Evolutionary conservation across 2,888 invertebrate genomes (phyloP).

Genomic region (Limnephilus marmoratus): DNA sequence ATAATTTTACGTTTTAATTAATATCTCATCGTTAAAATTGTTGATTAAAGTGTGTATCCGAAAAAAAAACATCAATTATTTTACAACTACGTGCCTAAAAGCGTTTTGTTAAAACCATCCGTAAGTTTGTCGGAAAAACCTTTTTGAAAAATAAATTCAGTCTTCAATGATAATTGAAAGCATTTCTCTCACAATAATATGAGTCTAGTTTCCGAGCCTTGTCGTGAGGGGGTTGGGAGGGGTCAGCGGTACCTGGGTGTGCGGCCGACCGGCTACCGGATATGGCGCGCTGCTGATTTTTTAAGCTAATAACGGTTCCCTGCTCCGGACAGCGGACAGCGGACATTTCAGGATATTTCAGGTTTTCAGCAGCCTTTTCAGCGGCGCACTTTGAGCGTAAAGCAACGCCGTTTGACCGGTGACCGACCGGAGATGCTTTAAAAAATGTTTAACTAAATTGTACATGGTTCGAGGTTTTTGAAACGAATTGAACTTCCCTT

Average conservation of each 20-base stretch:
- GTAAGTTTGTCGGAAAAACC: background rate
- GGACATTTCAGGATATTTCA: background rate
- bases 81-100: background rate
- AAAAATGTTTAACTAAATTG: background rate
- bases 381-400: background rate
- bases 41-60: background rate
- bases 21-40: background rate
- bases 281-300: background rate
- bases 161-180: background rate
- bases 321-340: background rate
- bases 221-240: background rate
- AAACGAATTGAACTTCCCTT: background rate
- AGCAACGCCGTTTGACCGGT: background rate
- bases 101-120: too few relatives aligned
- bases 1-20: background rate
- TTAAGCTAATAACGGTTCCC: conserved; percentile 2
- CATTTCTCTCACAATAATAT: background rate
- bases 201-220: background rate
- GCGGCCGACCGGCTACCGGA: background rate
- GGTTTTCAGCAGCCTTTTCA: background rate
- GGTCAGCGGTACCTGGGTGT: background rate
- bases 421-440: background rate
- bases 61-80: background rate
- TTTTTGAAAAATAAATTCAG: background rate
- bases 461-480: background rate